A percentile compares a stretch with the other conserved stretches of the same genome.
phyloP scores from a whole-genome alignment of 2,113 vertebrate genomes.

The Bufo gargarizans region DNA sequence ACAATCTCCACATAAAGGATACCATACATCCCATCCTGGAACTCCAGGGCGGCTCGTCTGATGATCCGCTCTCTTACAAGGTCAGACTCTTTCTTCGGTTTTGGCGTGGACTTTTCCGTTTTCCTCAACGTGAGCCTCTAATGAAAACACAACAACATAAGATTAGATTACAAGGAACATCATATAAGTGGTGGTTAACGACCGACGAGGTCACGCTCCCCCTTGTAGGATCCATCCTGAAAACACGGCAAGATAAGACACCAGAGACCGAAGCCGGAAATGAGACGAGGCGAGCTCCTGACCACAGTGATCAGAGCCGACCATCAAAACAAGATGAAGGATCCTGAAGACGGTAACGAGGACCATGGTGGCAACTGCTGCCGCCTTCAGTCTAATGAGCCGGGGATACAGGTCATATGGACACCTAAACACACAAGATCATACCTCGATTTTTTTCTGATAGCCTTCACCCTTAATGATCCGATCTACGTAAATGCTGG shows the following conservation, averaged over 20 bases:
- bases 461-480: conserved; percentile 85
- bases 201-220: neutral
- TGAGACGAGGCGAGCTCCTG: neutral
- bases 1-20: conserved; percentile 76
- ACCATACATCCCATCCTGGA: conserved; percentile 99
- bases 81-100: conserved; percentile 82
- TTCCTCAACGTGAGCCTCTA: conserved; percentile 89
- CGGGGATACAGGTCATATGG: neutral
- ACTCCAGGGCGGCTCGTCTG: conserved; percentile 91
- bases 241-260: neutral
- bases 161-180: neutral
- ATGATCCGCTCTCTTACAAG: conserved; percentile 93
- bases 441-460: conserved; percentile 96
- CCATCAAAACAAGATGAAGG: no score
- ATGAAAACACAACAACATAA: conserved; percentile 57
- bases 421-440: neutral
- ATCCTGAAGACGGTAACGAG: neutral
- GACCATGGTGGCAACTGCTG: no score
- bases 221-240: neutral
- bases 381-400: neutral
- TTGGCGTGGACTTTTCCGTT: conserved; percentile 72
- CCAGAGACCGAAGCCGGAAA: neutral
- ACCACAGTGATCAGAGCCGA: neutral
- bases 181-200: neutral
- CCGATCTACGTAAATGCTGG: conserved; percentile 93